These are phyloP conservation scores for Chloropsis hardwickii DNA, from an alignment of 2,113 vertebrate genomes.

Conservation along the genomic window DNA sequence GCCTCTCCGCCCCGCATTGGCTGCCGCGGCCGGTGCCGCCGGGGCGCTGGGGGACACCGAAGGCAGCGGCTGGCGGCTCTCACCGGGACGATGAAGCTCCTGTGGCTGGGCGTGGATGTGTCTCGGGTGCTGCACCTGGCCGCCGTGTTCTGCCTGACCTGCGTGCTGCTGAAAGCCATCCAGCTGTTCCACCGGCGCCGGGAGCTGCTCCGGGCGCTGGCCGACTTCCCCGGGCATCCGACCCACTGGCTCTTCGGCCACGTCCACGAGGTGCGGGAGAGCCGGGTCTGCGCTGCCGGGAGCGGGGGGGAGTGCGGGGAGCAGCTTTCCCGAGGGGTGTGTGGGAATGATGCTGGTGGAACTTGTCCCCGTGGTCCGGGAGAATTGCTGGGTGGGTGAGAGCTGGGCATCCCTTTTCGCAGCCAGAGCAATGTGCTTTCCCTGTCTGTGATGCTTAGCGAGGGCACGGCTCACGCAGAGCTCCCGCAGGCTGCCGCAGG, in stretches of 20 bases:
- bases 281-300: background rate
- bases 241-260: constrained; percentile 81
- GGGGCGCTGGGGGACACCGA: background rate
- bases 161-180: constrained; percentile 62
- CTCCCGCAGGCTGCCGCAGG: background rate
- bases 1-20: background rate
- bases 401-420: background rate
- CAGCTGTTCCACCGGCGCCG: constrained; percentile 63
- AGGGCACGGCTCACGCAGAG: fast-evolving
- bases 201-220: constrained; percentile 62
- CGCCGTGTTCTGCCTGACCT: constrained; percentile 61
- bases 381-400: background rate
- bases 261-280: constrained; percentile 69
- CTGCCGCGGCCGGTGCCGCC: background rate
- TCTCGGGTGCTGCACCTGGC: constrained; percentile 58
- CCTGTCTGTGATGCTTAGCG: background rate
- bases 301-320: background rate
- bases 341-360: background rate
- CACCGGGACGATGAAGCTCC: background rate
- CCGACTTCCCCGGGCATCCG: constrained; percentile 75
- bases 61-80: background rate
- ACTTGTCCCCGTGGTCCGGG: background rate
- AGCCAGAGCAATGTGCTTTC: background rate
- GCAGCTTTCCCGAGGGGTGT: too few species aligned
- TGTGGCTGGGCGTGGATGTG: constrained; percentile 48